A percentile compares a stretch with the other conserved stretches of the same genome.
Evolutionary conservation across 2,113 vertebrate genomes (phyloP).

Genomic region (Tetrao urogallus): DNA sequence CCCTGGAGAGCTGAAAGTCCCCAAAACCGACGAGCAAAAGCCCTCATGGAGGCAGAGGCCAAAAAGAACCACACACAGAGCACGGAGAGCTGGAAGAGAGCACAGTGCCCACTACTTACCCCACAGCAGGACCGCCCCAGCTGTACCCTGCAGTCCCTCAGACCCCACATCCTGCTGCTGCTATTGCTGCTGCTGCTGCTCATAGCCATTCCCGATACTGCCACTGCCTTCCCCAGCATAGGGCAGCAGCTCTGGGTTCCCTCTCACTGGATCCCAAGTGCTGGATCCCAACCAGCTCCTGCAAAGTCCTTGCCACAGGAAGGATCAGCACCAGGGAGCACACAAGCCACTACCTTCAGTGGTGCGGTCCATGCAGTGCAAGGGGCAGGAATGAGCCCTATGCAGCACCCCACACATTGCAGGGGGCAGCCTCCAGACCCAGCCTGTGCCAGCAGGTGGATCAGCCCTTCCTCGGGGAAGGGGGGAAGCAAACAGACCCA

Average conservation of each 20-base stretch:
- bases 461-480: background rate
- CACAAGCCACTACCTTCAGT: fast-evolving
- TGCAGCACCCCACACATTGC: background rate
- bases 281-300: background rate
- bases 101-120: slow-evolving; percentile 70
- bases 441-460: fast-evolving
- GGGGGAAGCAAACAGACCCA: fast-evolving
- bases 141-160: background rate
- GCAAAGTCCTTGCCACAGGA: fast-evolving
- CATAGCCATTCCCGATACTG: background rate
- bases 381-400: background rate
- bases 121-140: slow-evolving; percentile 73
- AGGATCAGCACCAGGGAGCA: fast-evolving
- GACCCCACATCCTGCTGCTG: background rate
- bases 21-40: background rate
- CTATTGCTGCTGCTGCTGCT: background rate
- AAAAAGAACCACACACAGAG: background rate
- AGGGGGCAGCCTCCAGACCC: too few species aligned
- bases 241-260: background rate
- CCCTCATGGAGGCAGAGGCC: background rate
- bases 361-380: background rate
- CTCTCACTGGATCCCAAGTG: background rate
- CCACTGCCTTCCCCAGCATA: background rate
- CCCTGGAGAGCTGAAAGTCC: background rate
- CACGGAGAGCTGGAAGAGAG: background rate